Evolutionary conservation across 2,888 invertebrate species (phyloP).

Genomic region (Oxyteleia sp.): DNA sequence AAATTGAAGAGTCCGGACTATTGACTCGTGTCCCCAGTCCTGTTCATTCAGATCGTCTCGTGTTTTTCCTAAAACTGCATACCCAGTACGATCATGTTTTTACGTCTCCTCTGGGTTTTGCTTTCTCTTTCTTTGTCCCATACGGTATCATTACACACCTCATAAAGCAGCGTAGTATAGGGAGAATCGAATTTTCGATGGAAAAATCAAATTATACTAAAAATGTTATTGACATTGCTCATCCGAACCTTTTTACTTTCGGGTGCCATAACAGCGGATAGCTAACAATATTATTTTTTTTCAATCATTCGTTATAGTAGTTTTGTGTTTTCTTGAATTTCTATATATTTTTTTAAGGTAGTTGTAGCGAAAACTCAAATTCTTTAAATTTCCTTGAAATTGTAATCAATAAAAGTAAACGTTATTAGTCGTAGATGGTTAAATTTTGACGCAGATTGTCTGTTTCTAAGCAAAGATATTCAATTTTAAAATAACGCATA

Average conservation of each 20-base stretch:
- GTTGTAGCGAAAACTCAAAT: too few species aligned
- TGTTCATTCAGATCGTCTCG: slow-evolving; percentile 37
- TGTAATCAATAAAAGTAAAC: too few species aligned
- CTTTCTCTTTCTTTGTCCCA: slow-evolving; percentile 76
- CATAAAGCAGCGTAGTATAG: slow-evolving; percentile 83
- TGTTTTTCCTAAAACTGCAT: slow-evolving; percentile 79
- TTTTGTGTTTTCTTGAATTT: too few species aligned
- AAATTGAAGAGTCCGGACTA: slow-evolving; percentile 39
- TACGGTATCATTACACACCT: slow-evolving; percentile 85
- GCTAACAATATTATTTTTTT: too few species aligned
- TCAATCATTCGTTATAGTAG: too few species aligned
- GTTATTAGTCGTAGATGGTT: too few species aligned
- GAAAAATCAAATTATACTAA: slow-evolving; percentile 67
- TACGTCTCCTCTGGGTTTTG: slow-evolving; percentile 86
- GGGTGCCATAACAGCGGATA: background rate
- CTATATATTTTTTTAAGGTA: too few species aligned
- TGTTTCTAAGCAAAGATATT: too few species aligned
- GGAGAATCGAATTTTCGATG: slow-evolving; percentile 51
- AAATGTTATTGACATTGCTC: slow-evolving; percentile 41
- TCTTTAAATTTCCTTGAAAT: too few species aligned
- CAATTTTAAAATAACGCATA: too few species aligned
- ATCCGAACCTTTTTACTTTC: background rate
- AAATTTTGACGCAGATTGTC: too few species aligned
- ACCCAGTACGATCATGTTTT: slow-evolving; percentile 80
- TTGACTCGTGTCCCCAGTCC: slow-evolving; percentile 26